Base-by-base conservation (phyloP, 1,140 invertebrate genomes). In the Drosophila rhopaloa region DNA sequence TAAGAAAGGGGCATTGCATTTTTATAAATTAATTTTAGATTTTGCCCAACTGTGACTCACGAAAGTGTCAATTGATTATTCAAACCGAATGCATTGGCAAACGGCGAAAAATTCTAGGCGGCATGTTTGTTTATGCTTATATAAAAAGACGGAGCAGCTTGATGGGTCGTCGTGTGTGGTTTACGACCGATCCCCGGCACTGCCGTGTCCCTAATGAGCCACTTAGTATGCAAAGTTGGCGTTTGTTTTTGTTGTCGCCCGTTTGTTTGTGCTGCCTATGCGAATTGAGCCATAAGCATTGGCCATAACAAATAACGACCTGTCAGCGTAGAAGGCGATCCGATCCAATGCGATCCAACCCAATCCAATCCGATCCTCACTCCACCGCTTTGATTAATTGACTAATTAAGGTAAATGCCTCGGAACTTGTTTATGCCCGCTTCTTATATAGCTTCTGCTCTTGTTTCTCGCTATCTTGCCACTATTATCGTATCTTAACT, bases 211-310 rank as follows among this genome's bases (percentile, higher is more conserved):
- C 76, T 88, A 88, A 88, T 88, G 62, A 88, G 80, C 43, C 84
- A 88, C 72, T 88, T 89, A 80, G 83, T 89, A 88, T 88, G 84
- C 83, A 83, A 80, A 83, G 67, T 63, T 76, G 75, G 72, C 60
- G 72, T 68, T 67, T 80, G 74, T 72, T 86, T 56, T 70, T 44
- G 60, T 60, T 44, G 57, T 63, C 50, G 44, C 75, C 75, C 68
- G 68, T 67, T 41, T 72, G 62, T 47, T 44, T 72, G 46, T 66
- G 60, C 60, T 55, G 62, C 35, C 50, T 55, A 40, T 68, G 57
- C 57, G 48, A 77, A 89, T 80, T 89, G 72, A 88, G 84, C 60
- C 77, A 76, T 79, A 78, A 84, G 59, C 66, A 67, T 71, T 53
- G 78, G 56, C 73, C 72, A 88, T 88, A 76, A 86, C 62, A 66